These are phyloP conservation scores for Euzetes globulus DNA, from an alignment of 2,888 invertebrate species.

Conservation along the genomic window DNA sequence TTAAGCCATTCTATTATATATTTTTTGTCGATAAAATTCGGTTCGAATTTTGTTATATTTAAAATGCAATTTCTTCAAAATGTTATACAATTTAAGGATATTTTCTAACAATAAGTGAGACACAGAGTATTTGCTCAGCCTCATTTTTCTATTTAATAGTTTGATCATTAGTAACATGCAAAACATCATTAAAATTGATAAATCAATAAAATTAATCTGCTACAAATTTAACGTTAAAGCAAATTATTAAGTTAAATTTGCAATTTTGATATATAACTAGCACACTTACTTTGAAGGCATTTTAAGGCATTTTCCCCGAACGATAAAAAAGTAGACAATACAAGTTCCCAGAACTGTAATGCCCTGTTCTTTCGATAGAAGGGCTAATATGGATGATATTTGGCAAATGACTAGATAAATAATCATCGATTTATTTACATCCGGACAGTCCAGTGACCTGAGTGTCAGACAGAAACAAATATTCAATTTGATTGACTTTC, in stretches of 20 bases:
- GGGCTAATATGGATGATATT: conserved; percentile 44
- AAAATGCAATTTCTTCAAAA: not conserved
- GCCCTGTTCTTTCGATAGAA: conserved; percentile 49
- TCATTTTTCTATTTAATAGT: too few relatives aligned
- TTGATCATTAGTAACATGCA: too few relatives aligned
- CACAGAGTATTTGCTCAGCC: too few relatives aligned
- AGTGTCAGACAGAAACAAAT: not conserved
- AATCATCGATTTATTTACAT: conserved; percentile 14
- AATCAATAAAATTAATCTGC: too few relatives aligned
- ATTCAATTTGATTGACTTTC: conserved; percentile 7
- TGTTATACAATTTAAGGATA: not conserved
- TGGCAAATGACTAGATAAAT: conserved; percentile 27
- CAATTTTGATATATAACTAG: too few relatives aligned
- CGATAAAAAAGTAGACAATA: conserved; percentile 22
- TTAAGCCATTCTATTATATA: not conserved
- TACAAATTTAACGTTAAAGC: too few relatives aligned
- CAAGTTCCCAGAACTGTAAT: conserved; percentile 49
- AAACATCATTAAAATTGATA: too few relatives aligned
- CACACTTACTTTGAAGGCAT: conserved; percentile 9
- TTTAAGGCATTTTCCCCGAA: conserved; percentile 7
- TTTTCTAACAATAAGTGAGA: not conserved
- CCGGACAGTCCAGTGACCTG: conserved; percentile 3
- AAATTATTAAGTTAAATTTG: too few relatives aligned
- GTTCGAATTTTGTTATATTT: not conserved
- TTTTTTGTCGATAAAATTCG: not conserved